These are phyloP conservation scores for Chlamydotis undulata DNA, from an alignment of 2,113 vertebrate species.

Conservation along the genomic window DNA sequence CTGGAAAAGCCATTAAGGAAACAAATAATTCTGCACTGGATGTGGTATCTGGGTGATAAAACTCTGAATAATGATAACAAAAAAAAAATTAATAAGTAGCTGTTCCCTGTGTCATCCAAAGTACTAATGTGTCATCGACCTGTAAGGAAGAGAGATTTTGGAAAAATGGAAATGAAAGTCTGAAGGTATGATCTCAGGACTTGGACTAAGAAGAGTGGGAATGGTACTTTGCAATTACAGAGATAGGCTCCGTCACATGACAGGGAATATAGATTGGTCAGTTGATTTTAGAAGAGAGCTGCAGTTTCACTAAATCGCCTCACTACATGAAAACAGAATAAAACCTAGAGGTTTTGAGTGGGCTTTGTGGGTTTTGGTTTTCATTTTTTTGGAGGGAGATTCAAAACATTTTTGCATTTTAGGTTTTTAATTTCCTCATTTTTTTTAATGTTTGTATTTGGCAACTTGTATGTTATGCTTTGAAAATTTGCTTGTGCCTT, in stretches of 20 bases:
- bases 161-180: not conserved
- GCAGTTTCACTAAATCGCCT: not conserved
- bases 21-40: not conserved
- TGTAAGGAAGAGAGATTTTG: not conserved
- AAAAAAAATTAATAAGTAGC: not conserved
- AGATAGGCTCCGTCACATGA: rapidly evolving
- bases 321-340: not conserved
- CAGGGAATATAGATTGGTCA: not conserved
- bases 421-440: not conserved
- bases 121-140: no score
- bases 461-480: not conserved
- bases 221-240: not conserved
- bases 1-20: not conserved
- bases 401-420: not conserved
- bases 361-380: rapidly evolving
- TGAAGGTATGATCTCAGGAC: not conserved
- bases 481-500: not conserved
- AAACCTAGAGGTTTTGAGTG: not conserved
- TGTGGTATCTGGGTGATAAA: not conserved
- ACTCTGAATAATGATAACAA: not conserved
- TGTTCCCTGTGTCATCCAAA: not conserved
- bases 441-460: not conserved
- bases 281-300: not conserved
- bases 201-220: not conserved
- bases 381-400: no score